phyloP scores from a whole-genome alignment of 2,797 vertebrate species.

The Microchirus variegatus region DNA sequence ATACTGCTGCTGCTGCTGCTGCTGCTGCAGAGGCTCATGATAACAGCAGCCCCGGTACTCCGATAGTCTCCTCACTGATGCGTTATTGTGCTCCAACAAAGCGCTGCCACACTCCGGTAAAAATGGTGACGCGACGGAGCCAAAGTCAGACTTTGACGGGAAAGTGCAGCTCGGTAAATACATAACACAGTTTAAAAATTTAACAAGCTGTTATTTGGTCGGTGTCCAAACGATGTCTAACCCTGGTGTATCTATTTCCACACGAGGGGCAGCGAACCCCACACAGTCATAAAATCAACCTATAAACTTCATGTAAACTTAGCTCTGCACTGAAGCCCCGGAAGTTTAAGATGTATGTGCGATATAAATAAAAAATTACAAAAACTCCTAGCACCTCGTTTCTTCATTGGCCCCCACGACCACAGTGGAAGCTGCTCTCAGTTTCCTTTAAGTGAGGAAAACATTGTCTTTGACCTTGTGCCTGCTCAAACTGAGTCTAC shows the following conservation, averaged over 20 bases:
- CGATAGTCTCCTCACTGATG: conserved; percentile 1
- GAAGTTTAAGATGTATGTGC: neutral
- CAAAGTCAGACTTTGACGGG: conserved; percentile 38
- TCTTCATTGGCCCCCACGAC: neutral
- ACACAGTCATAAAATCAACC: neutral
- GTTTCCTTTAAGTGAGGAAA: conserved; percentile 8
- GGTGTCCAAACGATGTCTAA: neutral
- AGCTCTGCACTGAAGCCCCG: neutral
- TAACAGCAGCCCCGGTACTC: conserved; percentile 31
- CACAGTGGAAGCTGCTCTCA: neutral
- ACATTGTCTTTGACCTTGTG: conserved; percentile 51
- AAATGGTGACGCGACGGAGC: conserved; percentile 19
- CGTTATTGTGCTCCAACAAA: conserved; percentile 20
- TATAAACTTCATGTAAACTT: neutral
- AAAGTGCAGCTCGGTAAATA: conserved; percentile 52
- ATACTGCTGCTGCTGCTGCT: neutral
- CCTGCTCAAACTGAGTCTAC: conserved; percentile 39
- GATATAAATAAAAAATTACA: too few species aligned
- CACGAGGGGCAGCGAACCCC: neutral
- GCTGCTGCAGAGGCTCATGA: conserved; percentile 20
- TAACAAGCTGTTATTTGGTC: too few species aligned
- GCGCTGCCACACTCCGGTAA: conserved; percentile 9
- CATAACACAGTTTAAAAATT: conserved; percentile 22
- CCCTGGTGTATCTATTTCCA: neutral
- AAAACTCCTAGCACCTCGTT: too few species aligned